Percentiles rank a stretch among this genome's conserved stretches.
Evolutionary conservation across 2,888 invertebrate genomes (phyloP).

Genomic region (Matsumyia berberina): DNA sequence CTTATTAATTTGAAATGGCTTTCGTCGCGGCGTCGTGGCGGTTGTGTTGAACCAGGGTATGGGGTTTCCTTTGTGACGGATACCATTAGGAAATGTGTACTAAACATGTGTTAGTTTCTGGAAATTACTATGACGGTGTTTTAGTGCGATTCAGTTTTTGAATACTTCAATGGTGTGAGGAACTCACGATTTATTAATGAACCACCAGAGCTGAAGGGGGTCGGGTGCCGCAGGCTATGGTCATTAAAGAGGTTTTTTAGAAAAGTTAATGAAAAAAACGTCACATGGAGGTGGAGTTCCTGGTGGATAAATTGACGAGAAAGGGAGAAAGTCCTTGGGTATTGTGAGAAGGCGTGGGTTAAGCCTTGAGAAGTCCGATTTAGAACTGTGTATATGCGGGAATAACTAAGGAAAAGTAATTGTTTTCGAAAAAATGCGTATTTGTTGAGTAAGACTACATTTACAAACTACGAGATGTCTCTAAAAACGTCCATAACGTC

Average conservation of each 20-base stretch:
- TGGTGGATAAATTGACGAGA: too few relatives aligned
- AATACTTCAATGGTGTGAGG: conserved; percentile 9
- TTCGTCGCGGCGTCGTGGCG: conserved; percentile 12
- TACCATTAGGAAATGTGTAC: conserved; percentile 40
- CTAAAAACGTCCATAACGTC: too few relatives aligned
- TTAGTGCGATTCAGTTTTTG: conserved; percentile 34
- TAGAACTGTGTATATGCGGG: too few relatives aligned
- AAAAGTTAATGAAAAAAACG: too few relatives aligned
- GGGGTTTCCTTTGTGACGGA: neutral
- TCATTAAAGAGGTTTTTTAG: neutral
- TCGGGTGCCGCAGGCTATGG: neutral
- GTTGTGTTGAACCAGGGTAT: neutral
- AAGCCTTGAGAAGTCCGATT: too few relatives aligned
- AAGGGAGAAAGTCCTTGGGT: too few relatives aligned
- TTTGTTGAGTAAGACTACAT: too few relatives aligned
- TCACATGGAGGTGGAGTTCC: too few relatives aligned
- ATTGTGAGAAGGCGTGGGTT: too few relatives aligned
- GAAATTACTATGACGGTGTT: conserved; percentile 57
- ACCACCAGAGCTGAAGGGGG: neutral
- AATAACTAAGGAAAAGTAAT: too few relatives aligned
- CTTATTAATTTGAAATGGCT: conserved; percentile 56
- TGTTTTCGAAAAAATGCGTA: too few relatives aligned
- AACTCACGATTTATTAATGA: conserved; percentile 22
- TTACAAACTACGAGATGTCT: too few relatives aligned
- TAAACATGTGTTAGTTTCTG: conserved; percentile 30